A percentile compares a stretch with the other conserved stretches of the same genome.
phyloP scores from a whole-genome alignment of 2,113 vertebrate species.

The Aegypius monachus region DNA sequence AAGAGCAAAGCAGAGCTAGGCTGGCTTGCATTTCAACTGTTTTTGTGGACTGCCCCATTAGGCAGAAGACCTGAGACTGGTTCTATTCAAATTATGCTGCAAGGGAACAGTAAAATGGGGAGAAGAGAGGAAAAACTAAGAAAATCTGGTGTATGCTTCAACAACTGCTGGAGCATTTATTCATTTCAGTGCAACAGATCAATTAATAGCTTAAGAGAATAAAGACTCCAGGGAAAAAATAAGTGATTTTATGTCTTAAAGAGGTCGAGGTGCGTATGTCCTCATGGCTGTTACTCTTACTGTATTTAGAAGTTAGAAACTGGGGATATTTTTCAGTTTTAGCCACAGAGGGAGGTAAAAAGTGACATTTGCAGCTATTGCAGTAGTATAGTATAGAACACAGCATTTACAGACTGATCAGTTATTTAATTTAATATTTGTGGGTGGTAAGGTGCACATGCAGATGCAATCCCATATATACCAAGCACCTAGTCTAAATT shows the following conservation, averaged over 20 bases:
- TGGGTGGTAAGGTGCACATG: neutral
- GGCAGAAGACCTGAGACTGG: neutral
- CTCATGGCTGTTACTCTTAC: neutral
- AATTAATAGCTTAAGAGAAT: neutral
- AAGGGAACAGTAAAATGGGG: rapidly evolving
- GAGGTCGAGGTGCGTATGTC: neutral
- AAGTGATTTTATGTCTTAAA: neutral
- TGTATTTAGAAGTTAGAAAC: neutral
- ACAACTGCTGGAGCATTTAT: neutral
- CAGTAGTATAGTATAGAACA: neutral
- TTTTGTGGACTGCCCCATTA: neutral
- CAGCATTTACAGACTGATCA: neutral
- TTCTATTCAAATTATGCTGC: neutral
- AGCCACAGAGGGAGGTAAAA: neutral
- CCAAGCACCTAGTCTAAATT: neutral
- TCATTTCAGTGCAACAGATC: neutral
- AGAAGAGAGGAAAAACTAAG: neutral
- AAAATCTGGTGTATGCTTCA: neutral
- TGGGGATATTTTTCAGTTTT: neutral
- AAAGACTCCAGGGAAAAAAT: neutral
- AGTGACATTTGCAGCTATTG: neutral
- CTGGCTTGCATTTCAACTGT: neutral
- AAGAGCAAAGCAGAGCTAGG: too few relatives aligned
- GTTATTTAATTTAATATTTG: neutral
- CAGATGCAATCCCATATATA: neutral